phyloP scores from a whole-genome alignment of 2,797 vertebrate genomes.

The Novumbra hubbsi region DNA sequence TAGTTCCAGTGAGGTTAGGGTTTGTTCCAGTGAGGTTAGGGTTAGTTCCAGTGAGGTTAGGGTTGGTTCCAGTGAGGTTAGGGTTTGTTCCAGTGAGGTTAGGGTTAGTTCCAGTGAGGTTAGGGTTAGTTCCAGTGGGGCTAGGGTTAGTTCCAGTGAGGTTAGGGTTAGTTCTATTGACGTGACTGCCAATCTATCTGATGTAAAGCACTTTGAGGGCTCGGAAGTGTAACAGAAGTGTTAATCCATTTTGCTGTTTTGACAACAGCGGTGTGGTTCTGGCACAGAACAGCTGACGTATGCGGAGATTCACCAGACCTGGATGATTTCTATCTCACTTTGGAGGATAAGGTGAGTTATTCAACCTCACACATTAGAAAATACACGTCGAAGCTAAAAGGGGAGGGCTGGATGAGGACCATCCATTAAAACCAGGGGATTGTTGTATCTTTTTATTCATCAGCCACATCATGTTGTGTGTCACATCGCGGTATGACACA shows the following conservation, averaged over 20 bases:
- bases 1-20: slow-evolving; percentile 36
- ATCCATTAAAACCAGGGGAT: slow-evolving; percentile 57
- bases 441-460: slow-evolving; percentile 40
- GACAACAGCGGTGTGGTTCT: background rate
- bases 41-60: too few species aligned
- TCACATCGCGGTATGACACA: slow-evolving; percentile 67
- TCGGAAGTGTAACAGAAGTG: background rate
- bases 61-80: too few species aligned
- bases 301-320: background rate
- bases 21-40: too few species aligned
- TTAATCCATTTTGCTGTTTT: background rate
- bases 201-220: background rate
- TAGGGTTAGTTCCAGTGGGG: too few species aligned
- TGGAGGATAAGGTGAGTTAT: background rate
- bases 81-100: too few species aligned
- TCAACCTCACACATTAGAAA: too few species aligned
- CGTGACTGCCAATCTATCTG: background rate
- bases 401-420: slow-evolving; percentile 61
- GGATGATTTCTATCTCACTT: background rate
- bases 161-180: slow-evolving; percentile 41
- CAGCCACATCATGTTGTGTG: slow-evolving; percentile 59
- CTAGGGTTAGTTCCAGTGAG: too few species aligned
- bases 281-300: background rate
- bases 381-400: slow-evolving; percentile 37
- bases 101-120: too few species aligned